Evolutionary conservation across 2,113 vertebrate species (phyloP).

Genomic region (Nothoprocta perdicaria): DNA sequence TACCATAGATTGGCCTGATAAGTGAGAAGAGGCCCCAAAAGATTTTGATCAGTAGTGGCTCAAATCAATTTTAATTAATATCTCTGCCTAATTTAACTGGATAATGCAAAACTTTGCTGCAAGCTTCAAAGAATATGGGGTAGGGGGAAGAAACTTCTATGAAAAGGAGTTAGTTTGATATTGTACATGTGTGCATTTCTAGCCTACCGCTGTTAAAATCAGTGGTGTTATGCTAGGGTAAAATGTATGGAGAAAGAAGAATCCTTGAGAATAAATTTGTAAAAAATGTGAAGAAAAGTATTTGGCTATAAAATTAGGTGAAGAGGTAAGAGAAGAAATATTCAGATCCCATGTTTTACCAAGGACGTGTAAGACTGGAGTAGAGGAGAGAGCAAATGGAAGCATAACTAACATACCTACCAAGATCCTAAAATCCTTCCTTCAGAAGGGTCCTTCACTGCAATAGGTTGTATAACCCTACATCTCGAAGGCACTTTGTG

Average conservation of each 20-base stretch:
- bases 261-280: not conserved
- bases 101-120: not conserved
- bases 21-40: not conserved
- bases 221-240: not conserved
- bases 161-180: not conserved
- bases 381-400: not conserved
- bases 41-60: not conserved
- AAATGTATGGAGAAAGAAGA: not conserved
- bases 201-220: not conserved
- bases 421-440: not conserved
- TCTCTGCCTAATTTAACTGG: not conserved
- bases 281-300: not conserved
- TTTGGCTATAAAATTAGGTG: not conserved
- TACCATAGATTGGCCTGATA: not conserved
- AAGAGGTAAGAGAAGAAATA: not conserved
- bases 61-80: not conserved
- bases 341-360: not conserved
- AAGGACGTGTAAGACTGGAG: not conserved
- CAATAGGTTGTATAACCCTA: not conserved
- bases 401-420: not conserved
- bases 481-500: not conserved
- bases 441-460: not conserved
- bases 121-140: not conserved
- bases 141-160: not conserved
- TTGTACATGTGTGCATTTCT: not conserved